A percentile compares a stretch with the other conserved stretches of the same genome.
Conservation (phyloP, 2,797 vertebrate species). For the Cynodonichthys magdalenae region DNA sequence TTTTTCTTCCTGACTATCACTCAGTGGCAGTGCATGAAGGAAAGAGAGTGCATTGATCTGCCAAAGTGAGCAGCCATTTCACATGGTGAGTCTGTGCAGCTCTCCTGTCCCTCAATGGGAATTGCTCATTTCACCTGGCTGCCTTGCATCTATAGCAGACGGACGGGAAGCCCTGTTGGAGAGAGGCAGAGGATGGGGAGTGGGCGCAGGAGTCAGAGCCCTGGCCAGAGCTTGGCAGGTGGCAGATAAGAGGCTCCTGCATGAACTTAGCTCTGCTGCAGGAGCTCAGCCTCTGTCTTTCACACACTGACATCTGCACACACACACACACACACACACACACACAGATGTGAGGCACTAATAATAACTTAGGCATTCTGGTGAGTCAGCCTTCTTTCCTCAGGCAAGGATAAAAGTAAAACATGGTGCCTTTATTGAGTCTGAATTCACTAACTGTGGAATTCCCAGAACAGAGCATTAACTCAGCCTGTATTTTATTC, state of each 20-base stretch:
- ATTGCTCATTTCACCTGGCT: slow-evolving; percentile 77
- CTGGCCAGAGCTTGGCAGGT: slow-evolving; percentile 68
- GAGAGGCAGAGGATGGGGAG: slow-evolving; percentile 22
- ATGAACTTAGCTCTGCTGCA: slow-evolving; percentile 37
- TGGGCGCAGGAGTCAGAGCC: slow-evolving; percentile 51
- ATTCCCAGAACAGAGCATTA: slow-evolving; percentile 68
- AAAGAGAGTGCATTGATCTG: slow-evolving; percentile 74
- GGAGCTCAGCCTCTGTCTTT: slow-evolving; percentile 32
- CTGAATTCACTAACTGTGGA: slow-evolving; percentile 75
- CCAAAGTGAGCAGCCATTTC: slow-evolving; percentile 77
- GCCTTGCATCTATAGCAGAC: slow-evolving; percentile 55
- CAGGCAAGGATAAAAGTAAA: slow-evolving; percentile 75
- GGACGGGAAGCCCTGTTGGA: slow-evolving; percentile 53
- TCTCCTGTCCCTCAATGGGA: slow-evolving; percentile 73
- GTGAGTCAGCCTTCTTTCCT: slow-evolving; percentile 72
- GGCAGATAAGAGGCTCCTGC: slow-evolving; percentile 68
- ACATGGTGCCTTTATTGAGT: slow-evolving; percentile 72
- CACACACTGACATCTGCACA: slow-evolving; percentile 30
- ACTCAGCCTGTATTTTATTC: slow-evolving; percentile 44
- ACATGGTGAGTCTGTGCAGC: slow-evolving; percentile 47
- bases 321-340: slow-evolving; percentile 28
- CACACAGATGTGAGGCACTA: slow-evolving; percentile 57
- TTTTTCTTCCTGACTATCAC: slow-evolving; percentile 77
- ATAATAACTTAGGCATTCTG: slow-evolving; percentile 72
- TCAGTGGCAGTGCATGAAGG: slow-evolving; percentile 75